A percentile compares a stretch with the other conserved stretches of the same genome.
Evolutionary conservation across 1,140 invertebrate genomes (phyloP).

Genomic region (Antheraea pernyi): DNA sequence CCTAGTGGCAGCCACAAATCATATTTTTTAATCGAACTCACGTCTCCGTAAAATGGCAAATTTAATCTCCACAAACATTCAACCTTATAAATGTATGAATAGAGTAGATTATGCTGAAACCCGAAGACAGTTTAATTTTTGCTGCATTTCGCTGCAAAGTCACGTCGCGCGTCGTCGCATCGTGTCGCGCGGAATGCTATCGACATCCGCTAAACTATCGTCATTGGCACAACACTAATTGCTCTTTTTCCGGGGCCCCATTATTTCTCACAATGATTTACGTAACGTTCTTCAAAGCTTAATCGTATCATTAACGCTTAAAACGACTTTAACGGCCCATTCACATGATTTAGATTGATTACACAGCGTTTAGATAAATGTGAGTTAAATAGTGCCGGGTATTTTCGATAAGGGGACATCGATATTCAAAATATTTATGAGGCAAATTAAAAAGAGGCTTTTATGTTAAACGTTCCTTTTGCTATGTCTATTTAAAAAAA

Average conservation of each 20-base stretch:
- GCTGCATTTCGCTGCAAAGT: constrained; percentile 55
- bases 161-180: constrained; percentile 46
- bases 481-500: too few relatives aligned
- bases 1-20: constrained; percentile 70
- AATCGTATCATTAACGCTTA: constrained; percentile 63
- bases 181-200: constrained; percentile 58
- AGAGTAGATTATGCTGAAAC: constrained; percentile 28
- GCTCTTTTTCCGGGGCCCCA: constrained; percentile 58
- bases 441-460: not conserved
- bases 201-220: constrained; percentile 70
- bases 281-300: constrained; percentile 51
- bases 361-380: constrained; percentile 22
- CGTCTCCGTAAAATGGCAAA: constrained; percentile 48
- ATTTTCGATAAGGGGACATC: not conserved
- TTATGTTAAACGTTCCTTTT: not conserved
- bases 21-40: constrained; percentile 76
- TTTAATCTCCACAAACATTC: constrained; percentile 2
- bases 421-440: not conserved
- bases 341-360: constrained; percentile 66
- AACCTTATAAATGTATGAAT: constrained; percentile 8
- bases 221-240: constrained; percentile 66
- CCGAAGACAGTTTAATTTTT: constrained; percentile 23
- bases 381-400: not conserved
- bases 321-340: constrained; percentile 59
- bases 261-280: constrained; percentile 70